Evolutionary conservation across 1,140 invertebrate genomes (phyloP), one percentile per base, ranked within the genome.

Genomic region (Coenobita brevimanus): DNA sequence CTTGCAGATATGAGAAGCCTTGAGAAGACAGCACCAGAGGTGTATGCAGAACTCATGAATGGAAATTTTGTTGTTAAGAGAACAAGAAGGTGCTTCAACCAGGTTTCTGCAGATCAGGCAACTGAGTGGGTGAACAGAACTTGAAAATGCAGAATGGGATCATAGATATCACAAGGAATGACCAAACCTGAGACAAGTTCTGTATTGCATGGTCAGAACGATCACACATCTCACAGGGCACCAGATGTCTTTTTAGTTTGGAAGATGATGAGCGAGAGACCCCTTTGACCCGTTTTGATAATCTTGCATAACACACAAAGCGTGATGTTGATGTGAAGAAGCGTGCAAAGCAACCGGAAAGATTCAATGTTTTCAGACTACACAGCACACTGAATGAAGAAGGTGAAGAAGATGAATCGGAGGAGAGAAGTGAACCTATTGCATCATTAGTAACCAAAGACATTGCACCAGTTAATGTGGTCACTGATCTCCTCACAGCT

Each of bases 121-220:
- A 15, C 33, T 6, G 71, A 75, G 71, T n/a, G 8, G 15, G 8
- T 33, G 8, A 75, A 75, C 38, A 15, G 36, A 75, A n/a, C n/a
- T n/a, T n/a, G n/a, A 71, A 71, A 30, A 71, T 71, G 67, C 67
- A 71, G 67, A 71, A 71, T 71, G 67, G 67, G 10, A 71, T 71
- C 67, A 71, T 71, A n/a, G 67, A 27, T 30, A 71, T 71, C 67
- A 71, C 67, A 71, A 71, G 67, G 67, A 71, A 71, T 13, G 67
- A 71, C 67, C 67, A 71, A 71, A 27, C 67, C 67, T 15, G 67
- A 71, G 67, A 71, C 67, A 71, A 71, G 67, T 71, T 71, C 67
- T 71, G 67, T 71, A 71, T 71, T 13, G 27, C 27, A 17, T 71
- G 67, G 27, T 71, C 67, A 71, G 67, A 71, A 15, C 67, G 67